These are phyloP conservation scores for Phymastichus coffea DNA, from an alignment of 1,140 invertebrate genomes.

Conservation along the genomic window DNA sequence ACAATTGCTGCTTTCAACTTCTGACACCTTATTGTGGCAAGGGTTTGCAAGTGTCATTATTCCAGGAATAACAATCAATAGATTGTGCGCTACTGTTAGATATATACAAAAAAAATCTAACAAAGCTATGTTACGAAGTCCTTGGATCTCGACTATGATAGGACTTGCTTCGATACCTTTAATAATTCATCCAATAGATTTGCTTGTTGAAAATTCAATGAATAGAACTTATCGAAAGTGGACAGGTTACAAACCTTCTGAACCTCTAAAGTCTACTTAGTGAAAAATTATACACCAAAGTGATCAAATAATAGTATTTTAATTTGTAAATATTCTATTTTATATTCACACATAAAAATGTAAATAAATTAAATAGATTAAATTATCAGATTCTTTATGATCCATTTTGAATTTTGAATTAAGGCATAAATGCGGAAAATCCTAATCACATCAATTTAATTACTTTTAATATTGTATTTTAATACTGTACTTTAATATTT, in stretches of 20 bases:
- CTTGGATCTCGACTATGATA: slow-evolving; percentile 72
- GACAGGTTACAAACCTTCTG: slow-evolving; percentile 44
- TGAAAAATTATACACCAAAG: not conserved
- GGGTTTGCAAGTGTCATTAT: slow-evolving; percentile 88
- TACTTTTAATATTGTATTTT: too few species aligned
- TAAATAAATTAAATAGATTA: not conserved
- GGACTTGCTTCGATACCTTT: slow-evolving; percentile 86
- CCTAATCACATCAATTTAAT: too few species aligned
- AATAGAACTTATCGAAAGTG: slow-evolving; percentile 66
- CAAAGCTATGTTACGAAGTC: slow-evolving; percentile 55
- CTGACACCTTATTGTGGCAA: slow-evolving; percentile 91
- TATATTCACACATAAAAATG: not conserved
- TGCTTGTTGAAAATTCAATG: slow-evolving; percentile 76
- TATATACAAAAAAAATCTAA: slow-evolving; percentile 57
- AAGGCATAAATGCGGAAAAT: too few species aligned
- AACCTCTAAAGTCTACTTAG: not conserved
- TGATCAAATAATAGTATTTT: not conserved
- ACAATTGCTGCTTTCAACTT: slow-evolving; percentile 63
- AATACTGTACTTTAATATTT: too few species aligned
- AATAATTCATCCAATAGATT: slow-evolving; percentile 91
- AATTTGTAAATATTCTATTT: not conserved
- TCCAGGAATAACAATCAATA: slow-evolving; percentile 91
- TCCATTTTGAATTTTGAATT: too few species aligned
- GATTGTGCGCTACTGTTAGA: slow-evolving; percentile 69
- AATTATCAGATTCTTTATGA: not conserved